Evolutionary conservation across 2,797 vertebrate species (phyloP).

Genomic region (Coccyzus lansbergi): DNA sequence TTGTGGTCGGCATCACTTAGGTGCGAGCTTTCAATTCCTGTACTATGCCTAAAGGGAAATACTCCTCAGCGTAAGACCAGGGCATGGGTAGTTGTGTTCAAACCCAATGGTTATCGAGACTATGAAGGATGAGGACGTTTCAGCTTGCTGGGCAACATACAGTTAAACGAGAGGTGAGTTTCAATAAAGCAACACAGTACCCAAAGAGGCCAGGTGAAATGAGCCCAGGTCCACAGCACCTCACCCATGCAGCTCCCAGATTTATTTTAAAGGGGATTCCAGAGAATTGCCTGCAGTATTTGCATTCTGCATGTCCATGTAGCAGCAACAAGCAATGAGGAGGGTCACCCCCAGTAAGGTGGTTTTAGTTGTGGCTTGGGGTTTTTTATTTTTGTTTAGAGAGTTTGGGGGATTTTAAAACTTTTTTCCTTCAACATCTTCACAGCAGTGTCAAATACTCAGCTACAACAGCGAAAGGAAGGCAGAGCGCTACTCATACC

Average conservation of each 20-base stretch:
- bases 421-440: neutral
- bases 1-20: neutral
- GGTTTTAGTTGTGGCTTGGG: neutral
- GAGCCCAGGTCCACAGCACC: neutral
- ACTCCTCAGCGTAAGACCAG: neutral
- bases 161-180: neutral
- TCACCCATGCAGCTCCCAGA: neutral
- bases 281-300: neutral
- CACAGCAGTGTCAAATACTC: neutral
- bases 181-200: neutral
- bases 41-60: fast-evolving
- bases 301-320: no score
- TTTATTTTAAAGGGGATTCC: neutral
- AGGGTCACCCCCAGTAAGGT: no score
- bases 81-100: neutral
- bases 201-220: neutral
- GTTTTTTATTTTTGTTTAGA: no score
- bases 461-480: neutral
- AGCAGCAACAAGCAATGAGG: neutral
- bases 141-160: neutral
- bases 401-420: fast-evolving
- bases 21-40: neutral
- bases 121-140: neutral
- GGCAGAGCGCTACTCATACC: neutral
- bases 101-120: neutral